phyloP scores from a whole-genome alignment of 1,140 invertebrate species.

The Psilanteris sp. region DNA sequence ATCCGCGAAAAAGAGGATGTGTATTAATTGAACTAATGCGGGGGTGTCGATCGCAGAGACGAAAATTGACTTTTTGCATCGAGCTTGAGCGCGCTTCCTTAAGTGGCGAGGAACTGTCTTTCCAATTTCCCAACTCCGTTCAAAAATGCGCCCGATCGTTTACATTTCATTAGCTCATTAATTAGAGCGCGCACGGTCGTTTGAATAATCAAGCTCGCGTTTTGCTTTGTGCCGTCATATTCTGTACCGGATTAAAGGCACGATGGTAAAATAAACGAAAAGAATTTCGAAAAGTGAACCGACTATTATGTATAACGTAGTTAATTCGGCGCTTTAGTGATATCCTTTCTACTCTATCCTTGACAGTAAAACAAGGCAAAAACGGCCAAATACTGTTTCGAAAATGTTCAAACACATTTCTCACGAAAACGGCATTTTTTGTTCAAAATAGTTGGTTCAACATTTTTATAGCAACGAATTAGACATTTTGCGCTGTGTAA shows the following conservation, averaged over 20 bases:
- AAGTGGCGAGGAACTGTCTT: constrained; percentile 44
- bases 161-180: constrained; percentile 64
- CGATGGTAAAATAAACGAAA: constrained; percentile 21
- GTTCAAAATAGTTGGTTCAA: no score
- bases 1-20: constrained; percentile 54
- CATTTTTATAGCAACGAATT: no score
- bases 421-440: no score
- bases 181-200: constrained; percentile 42
- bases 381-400: no score
- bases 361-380: no score
- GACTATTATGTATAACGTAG: background rate
- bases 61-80: constrained; percentile 59
- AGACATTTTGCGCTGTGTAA: no score
- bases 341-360: background rate
- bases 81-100: constrained; percentile 37
- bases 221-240: constrained; percentile 39
- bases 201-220: constrained; percentile 53
- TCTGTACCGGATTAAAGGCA: constrained; percentile 27
- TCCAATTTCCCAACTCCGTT: constrained; percentile 29
- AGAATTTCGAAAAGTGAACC: constrained; percentile 3
- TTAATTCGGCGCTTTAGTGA: background rate
- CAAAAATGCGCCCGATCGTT: constrained; percentile 55
- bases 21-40: constrained; percentile 66
- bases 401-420: no score
- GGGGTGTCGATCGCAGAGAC: constrained; percentile 61